These are phyloP conservation scores for Nemurella pictetii DNA, from an alignment of 2,888 invertebrate genomes.

Conservation along the genomic window DNA sequence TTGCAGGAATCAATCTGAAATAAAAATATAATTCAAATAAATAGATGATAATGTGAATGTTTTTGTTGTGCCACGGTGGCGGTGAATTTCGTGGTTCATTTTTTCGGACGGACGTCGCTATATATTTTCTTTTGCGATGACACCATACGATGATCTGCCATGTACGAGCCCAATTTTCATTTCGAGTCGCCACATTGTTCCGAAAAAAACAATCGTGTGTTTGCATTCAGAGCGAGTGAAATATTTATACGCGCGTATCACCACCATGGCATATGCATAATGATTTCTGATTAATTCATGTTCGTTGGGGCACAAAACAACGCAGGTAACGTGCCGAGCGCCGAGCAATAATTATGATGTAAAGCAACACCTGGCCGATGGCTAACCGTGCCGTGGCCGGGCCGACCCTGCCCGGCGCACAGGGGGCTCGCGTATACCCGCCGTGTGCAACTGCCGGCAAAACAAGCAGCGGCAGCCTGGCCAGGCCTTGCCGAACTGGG, in stretches of 20 bases:
- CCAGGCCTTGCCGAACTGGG: neutral
- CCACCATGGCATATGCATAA: neutral
- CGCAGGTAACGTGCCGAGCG: neutral
- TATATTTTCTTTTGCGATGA: neutral
- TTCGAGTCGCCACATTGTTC: neutral
- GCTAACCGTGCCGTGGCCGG: neutral
- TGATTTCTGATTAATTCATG: neutral
- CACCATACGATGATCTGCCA: neutral
- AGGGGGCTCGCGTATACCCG: neutral
- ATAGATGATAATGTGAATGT: neutral
- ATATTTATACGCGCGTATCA: neutral
- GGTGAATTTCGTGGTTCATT: neutral
- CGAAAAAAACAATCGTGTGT: neutral
- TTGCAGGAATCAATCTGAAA: neutral
- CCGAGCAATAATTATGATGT: neutral
- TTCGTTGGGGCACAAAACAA: neutral
- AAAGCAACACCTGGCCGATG: neutral
- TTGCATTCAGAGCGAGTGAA: neutral
- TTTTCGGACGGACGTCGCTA: too few relatives aligned
- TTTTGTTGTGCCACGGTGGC: neutral
- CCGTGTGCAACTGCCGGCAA: neutral
- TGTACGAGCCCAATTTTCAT: neutral
- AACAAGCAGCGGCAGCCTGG: neutral
- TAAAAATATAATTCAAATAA: neutral
- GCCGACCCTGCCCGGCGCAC: too few relatives aligned